Evolutionary conservation across 2,113 vertebrate species (phyloP).

Genomic region (Calyptomena viridis): DNA sequence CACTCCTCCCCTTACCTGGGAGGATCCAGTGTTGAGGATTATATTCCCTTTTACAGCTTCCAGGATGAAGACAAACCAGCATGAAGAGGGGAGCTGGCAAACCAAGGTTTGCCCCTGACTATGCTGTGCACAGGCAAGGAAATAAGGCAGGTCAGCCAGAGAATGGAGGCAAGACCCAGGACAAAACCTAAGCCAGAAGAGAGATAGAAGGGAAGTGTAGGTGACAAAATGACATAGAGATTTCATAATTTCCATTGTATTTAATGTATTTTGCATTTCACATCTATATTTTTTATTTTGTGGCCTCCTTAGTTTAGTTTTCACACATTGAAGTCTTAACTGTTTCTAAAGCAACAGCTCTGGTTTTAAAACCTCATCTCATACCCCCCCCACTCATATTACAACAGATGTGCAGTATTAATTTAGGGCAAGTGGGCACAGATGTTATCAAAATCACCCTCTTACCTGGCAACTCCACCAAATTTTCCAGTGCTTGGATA

Average conservation of each 20-base stretch:
- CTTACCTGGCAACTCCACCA: conserved; percentile 1
- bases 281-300: not conserved
- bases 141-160: not conserved
- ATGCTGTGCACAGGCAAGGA: not conserved
- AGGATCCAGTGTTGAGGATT: not conserved
- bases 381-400: not conserved
- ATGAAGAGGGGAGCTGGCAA: not conserved
- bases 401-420: not conserved
- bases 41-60: not conserved
- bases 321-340: not conserved
- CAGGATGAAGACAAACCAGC: not conserved
- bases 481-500: not conserved
- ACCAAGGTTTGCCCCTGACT: not conserved
- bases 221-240: not conserved
- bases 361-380: not conserved
- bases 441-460: conserved; percentile 43
- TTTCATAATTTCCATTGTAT: not conserved
- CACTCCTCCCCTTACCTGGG: not conserved
- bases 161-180: not conserved
- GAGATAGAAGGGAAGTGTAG: not conserved
- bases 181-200: not conserved
- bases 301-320: not conserved
- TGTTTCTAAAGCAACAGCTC: not conserved
- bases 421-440: not conserved
- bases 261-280: not conserved